Evolutionary conservation across 2,888 invertebrate species (phyloP).

Genomic region (Nebria brevicollis): DNA sequence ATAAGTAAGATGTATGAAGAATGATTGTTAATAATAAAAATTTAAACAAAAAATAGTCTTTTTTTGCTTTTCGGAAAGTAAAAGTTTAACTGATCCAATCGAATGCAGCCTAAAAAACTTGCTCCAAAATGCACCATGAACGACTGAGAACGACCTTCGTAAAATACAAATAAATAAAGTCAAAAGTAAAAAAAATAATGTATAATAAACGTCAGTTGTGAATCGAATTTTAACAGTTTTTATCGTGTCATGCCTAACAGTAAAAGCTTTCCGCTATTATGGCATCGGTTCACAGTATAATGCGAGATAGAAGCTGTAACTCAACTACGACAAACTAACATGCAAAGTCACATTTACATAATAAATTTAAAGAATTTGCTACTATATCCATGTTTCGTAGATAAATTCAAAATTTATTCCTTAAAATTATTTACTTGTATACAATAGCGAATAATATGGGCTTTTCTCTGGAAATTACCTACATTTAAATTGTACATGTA

Average conservation of each 20-base stretch:
- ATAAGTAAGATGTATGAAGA: too few species aligned
- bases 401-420: too few species aligned
- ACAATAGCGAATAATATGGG: too few species aligned
- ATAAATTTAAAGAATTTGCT: too few species aligned
- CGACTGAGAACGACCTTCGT: neutral
- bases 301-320: neutral
- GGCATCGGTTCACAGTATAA: slow-evolving; percentile 34
- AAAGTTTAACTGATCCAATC: neutral
- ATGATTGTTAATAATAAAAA: too few species aligned
- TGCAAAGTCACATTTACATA: neutral
- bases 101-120: neutral
- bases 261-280: slow-evolving; percentile 43
- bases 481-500: too few species aligned
- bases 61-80: neutral
- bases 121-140: neutral
- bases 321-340: neutral
- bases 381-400: too few species aligned
- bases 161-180: neutral
- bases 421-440: too few species aligned
- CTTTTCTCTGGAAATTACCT: too few species aligned
- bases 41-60: neutral
- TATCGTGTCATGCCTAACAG: slow-evolving; percentile 38
- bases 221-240: slow-evolving; percentile 40
- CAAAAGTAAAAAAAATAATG: neutral
- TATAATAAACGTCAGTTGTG: slow-evolving; percentile 31